A percentile compares a stretch with the other conserved stretches of the same genome.
Conservation (phyloP, 2,797 vertebrate species). For the Chaetodon trifasciatus region DNA sequence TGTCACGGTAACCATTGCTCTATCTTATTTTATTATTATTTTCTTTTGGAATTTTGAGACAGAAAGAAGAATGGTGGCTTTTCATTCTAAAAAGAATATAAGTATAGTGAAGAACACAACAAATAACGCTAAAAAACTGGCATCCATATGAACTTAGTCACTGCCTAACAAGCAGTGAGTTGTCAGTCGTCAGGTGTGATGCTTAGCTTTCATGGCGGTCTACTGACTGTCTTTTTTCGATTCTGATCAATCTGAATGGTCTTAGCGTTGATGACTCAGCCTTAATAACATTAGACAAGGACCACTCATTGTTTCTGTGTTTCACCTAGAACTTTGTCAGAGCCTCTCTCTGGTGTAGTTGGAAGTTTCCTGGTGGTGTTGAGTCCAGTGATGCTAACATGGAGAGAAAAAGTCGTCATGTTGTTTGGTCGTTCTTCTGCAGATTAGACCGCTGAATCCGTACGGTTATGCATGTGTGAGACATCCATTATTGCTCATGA, state of each 20-base stretch:
- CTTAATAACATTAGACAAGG: not conserved
- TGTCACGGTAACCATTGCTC: slow-evolving; percentile 75
- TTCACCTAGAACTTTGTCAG: too few species aligned
- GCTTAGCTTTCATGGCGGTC: too few species aligned
- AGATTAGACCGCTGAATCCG: not conserved
- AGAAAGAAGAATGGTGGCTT: not conserved
- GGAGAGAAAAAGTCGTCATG: not conserved
- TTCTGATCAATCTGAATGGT: not conserved
- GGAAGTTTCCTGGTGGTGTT: not conserved
- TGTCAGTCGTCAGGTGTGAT: too few species aligned
- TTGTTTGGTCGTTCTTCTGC: not conserved
- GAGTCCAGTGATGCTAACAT: not conserved
- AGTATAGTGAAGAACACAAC: too few species aligned
- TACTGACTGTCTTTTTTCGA: too few species aligned
- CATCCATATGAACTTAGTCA: too few species aligned
- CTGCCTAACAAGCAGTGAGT: too few species aligned
- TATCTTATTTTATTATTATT: not conserved
- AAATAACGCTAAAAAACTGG: not conserved
- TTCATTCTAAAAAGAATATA: not conserved
- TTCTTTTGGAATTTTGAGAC: not conserved
- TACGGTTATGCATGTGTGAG: too few species aligned
- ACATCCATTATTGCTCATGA: not conserved
- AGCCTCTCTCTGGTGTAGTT: not conserved
- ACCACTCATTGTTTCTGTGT: not conserved
- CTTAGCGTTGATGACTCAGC: not conserved